phyloP scores from a whole-genome alignment of 2,113 vertebrate species.

The Atherinomorus stipes region DNA sequence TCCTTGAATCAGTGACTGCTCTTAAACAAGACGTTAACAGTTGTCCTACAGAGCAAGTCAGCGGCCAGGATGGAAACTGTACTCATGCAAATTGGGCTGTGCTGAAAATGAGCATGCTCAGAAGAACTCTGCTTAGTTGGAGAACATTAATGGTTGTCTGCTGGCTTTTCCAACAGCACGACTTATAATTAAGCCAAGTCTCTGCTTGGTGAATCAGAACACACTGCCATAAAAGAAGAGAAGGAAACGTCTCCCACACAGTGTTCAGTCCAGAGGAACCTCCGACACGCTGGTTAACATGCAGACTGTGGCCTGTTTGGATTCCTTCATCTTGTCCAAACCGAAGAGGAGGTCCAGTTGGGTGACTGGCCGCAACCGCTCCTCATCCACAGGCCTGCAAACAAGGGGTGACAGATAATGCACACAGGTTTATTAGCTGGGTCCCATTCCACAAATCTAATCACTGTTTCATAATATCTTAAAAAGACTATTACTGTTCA shows the following conservation, averaged over 20 bases:
- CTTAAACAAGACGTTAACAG: background rate
- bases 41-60: background rate
- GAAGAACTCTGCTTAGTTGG: conserved; percentile 6
- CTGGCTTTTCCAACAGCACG: conserved; percentile 14
- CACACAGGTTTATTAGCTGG: no score
- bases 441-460: no score
- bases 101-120: conserved; percentile 34
- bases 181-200: conserved; percentile 5
- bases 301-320: conserved; percentile 73
- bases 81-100: background rate
- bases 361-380: conserved; percentile 80
- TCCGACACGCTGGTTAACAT: conserved; percentile 58
- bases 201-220: conserved; percentile 2
- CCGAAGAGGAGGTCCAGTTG: conserved; percentile 85
- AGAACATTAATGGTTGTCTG: conserved; percentile 1
- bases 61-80: conserved; percentile 3
- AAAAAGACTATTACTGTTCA: no score
- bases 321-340: conserved; percentile 86
- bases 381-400: conserved; percentile 73
- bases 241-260: background rate
- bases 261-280: conserved; percentile 78
- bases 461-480: no score
- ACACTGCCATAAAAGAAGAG: background rate
- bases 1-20: background rate
- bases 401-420: conserved; percentile 23